Evolutionary conservation across 2,113 vertebrate genomes (phyloP).

Genomic region (Girardinichthys multiradiatus): DNA sequence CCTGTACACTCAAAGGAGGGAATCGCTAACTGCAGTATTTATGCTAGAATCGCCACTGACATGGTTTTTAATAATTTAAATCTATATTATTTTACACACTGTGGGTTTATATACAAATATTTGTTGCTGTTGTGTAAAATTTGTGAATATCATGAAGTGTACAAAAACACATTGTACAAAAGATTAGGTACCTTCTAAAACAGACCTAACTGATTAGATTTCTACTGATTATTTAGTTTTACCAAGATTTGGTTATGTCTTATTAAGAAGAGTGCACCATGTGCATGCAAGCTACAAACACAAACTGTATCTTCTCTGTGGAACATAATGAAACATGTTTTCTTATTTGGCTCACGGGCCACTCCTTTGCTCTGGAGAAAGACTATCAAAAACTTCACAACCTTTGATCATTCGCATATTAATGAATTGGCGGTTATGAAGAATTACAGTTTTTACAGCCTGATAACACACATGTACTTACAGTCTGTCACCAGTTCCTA

Average conservation of each 20-base stretch:
- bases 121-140: no score
- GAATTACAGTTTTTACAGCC: background rate
- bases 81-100: background rate
- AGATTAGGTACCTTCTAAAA: background rate
- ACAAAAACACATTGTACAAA: no score
- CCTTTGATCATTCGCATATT: background rate
- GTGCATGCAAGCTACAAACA: background rate
- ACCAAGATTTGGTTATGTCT: background rate
- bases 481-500: background rate
- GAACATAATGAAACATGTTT: background rate
- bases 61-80: background rate
- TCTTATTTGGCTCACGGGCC: background rate
- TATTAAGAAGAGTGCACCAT: background rate
- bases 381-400: background rate
- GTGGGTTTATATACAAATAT: no score
- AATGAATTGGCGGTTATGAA: background rate
- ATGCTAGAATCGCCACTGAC: background rate
- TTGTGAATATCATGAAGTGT: no score
- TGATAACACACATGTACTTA: background rate
- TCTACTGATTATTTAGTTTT: no score
- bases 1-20: no score
- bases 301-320: no score
- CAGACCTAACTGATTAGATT: background rate
- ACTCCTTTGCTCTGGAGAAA: background rate
- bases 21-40: no score